Conservation (phyloP, 1,140 invertebrate genomes). For the Eriosoma lanigerum region DNA sequence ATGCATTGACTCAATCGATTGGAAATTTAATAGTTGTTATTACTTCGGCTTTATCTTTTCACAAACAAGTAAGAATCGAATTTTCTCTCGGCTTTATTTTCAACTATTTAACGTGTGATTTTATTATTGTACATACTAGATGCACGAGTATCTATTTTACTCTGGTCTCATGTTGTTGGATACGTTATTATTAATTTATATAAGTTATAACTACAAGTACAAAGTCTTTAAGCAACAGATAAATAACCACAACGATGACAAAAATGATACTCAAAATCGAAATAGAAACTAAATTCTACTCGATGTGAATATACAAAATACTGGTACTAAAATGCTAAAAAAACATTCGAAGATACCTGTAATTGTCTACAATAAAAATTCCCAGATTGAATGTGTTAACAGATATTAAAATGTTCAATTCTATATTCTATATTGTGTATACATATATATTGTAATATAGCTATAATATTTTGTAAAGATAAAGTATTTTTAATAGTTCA, state of each 20-base stretch:
- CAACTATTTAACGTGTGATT: no score
- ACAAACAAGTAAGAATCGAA: slow-evolving; percentile 60
- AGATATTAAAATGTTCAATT: no score
- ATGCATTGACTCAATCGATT: slow-evolving; percentile 61
- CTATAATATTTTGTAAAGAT: no score
- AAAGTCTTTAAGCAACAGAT: not conserved
- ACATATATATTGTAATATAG: no score
- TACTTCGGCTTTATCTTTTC: slow-evolving; percentile 61
- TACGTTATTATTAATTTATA: slow-evolving; percentile 75
- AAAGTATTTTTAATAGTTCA: no score
- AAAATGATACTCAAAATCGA: not conserved
- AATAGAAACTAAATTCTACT: not conserved
- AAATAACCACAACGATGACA: not conserved
- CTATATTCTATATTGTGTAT: no score
- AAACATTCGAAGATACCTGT: no score
- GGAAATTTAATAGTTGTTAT: slow-evolving; percentile 61
- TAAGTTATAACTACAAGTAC: slow-evolving; percentile 71
- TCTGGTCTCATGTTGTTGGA: slow-evolving; percentile 80
- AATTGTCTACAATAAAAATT: no score
- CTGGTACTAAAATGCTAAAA: no score
- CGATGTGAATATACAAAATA: no score
- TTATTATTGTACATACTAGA: slow-evolving; percentile 61
- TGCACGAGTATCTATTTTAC: slow-evolving; percentile 84
- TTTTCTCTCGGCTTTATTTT: not conserved
- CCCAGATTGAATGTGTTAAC: no score